Percentiles rank a stretch among this genome's conserved stretches.
phyloP scores from a whole-genome alignment of 1,140 invertebrate genomes.

The Tachypleus tridentatus region DNA sequence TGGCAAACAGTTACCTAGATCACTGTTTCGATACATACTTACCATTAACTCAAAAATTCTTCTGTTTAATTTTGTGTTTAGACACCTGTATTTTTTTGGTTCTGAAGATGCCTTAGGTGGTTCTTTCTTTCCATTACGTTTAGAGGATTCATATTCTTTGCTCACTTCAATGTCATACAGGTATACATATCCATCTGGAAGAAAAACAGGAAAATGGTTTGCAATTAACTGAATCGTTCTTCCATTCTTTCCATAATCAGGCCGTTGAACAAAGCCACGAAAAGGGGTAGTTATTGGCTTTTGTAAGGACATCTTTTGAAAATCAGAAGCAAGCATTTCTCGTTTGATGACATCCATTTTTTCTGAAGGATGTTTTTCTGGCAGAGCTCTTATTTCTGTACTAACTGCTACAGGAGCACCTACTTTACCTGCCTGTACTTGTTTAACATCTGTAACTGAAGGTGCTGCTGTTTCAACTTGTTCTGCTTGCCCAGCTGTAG shows the following conservation, averaged over 20 bases:
- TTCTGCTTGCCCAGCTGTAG: no score
- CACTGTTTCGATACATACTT: not conserved
- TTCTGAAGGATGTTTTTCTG: no score
- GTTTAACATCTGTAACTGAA: no score
- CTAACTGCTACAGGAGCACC: no score
- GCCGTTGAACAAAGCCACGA: not conserved
- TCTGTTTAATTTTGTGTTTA: slow-evolving; percentile 9
- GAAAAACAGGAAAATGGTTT: slow-evolving; percentile 7
- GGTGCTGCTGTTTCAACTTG: no score
- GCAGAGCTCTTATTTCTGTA: no score
- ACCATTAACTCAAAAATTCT: slow-evolving; percentile 8
- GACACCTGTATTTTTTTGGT: slow-evolving; percentile 9
- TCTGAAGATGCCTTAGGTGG: not conserved
- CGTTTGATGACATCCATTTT: no score
- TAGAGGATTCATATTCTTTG: not conserved
- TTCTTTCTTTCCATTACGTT: not conserved
- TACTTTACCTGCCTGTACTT: no score
- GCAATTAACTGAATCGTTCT: slow-evolving; percentile 6
- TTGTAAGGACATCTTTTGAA: no score
- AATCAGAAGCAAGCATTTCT: no score
- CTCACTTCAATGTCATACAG: slow-evolving; percentile 13
- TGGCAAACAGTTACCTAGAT: not conserved
- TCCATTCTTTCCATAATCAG: slow-evolving; percentile 1
- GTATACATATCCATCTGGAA: slow-evolving; percentile 10
- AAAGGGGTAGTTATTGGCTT: no score